Percentiles rank a stretch among this genome's conserved stretches.
Conservation (phyloP, 92 coral and sea anemone species). For the Muricea muricata region DNA sequence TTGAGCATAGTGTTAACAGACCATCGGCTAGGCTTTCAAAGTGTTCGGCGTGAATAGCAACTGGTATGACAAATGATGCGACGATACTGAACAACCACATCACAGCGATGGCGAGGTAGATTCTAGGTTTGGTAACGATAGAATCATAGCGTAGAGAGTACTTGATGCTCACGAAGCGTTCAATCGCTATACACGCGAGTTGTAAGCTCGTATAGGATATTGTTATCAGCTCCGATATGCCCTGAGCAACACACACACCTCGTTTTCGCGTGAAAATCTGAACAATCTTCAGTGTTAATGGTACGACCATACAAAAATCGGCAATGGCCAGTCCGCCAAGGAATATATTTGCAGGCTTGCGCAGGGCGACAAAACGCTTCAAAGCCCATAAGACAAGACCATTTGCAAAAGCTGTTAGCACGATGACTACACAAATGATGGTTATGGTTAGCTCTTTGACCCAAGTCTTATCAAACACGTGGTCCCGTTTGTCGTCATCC, state of each 20-base stretch:
- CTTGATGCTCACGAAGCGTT: conserved; percentile 14
- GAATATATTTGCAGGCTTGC: conserved; percentile 14
- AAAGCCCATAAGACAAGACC: conserved; percentile 32
- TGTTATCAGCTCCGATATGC: background rate
- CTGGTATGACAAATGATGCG: background rate
- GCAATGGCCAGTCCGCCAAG: conserved; percentile 18
- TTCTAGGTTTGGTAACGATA: background rate
- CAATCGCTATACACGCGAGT: conserved; percentile 13
- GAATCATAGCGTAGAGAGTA: conserved; percentile 2
- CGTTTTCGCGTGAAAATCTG: background rate
- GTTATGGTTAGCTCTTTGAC: background rate
- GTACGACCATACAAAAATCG: conserved; percentile 14
- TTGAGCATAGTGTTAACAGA: background rate
- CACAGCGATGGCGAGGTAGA: background rate
- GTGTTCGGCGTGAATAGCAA: background rate
- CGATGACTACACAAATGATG: background rate
- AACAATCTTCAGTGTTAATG: background rate
- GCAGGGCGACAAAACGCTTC: conserved; percentile 15
- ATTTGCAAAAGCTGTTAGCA: background rate
- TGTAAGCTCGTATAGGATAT: conserved; percentile 15
- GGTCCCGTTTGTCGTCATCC: background rate
- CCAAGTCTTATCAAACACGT: background rate
- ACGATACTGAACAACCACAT: background rate
- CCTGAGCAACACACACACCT: conserved; percentile 17
- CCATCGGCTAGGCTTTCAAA: conserved; percentile 20